These are phyloP conservation scores for Hesperophylax magnus DNA, from an alignment of 1,140 invertebrate species.

Conservation along the genomic window DNA sequence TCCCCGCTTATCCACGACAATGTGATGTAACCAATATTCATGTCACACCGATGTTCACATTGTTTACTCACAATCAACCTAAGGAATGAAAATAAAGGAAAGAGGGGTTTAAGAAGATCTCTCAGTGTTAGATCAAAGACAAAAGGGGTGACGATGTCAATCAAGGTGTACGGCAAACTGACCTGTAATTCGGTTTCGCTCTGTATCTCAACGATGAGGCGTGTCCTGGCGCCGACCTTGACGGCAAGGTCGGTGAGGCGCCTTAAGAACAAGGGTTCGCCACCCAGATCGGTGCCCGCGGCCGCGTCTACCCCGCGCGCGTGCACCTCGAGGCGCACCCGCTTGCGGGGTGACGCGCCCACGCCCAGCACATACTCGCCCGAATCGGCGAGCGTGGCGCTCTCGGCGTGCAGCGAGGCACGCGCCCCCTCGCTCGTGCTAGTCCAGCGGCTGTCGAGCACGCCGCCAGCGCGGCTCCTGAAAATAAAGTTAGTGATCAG, in stretches of 20 bases:
- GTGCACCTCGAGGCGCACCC: constrained; percentile 62
- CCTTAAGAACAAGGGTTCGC: constrained; percentile 83
- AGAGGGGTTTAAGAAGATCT: too few relatives aligned
- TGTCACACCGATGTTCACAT: too few relatives aligned
- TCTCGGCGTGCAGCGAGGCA: constrained; percentile 63
- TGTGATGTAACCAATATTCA: too few relatives aligned
- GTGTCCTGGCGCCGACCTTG: constrained; percentile 87
- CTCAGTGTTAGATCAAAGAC: too few relatives aligned
- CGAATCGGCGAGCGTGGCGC: constrained; percentile 61
- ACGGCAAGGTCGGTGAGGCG: constrained; percentile 85
- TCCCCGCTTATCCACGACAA: too few relatives aligned
- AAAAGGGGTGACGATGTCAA: too few relatives aligned
- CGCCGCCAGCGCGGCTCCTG: constrained; percentile 65
- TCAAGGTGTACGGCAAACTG: background rate
- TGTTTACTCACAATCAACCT: too few relatives aligned
- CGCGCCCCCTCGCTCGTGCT: constrained; percentile 61
- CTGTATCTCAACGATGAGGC: constrained; percentile 86
- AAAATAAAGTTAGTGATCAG: background rate
- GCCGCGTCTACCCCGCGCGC: constrained; percentile 70
- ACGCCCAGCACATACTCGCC: constrained; percentile 65
- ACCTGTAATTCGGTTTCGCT: constrained; percentile 85
- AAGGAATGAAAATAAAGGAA: too few relatives aligned
- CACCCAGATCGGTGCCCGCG: constrained; percentile 68
- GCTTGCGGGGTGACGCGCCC: constrained; percentile 62
- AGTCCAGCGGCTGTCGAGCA: constrained; percentile 62